Evolutionary conservation across 2,797 vertebrate genomes (phyloP).

Genomic region (Geotrypetes seraphini): DNA sequence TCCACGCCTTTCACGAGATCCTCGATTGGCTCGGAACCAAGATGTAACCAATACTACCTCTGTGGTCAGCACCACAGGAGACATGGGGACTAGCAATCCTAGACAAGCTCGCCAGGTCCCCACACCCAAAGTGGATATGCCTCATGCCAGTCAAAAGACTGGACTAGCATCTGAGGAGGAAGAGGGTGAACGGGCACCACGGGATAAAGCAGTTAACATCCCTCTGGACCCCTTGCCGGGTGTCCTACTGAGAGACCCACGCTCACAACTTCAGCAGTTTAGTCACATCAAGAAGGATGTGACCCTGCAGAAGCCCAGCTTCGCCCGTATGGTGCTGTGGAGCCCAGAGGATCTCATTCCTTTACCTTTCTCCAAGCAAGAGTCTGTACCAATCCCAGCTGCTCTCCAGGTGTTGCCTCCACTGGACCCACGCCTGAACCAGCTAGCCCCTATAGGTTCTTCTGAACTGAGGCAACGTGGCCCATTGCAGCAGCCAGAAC

Average conservation of each 20-base stretch:
- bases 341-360: slow-evolving; percentile 88
- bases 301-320: slow-evolving; percentile 65
- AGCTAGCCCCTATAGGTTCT: slow-evolving; percentile 16
- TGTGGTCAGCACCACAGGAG: neutral
- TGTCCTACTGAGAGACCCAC: slow-evolving; percentile 70
- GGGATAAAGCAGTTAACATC: slow-evolving; percentile 78
- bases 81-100: slow-evolving; percentile 30
- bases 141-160: slow-evolving; percentile 59
- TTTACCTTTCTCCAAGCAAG: slow-evolving; percentile 75
- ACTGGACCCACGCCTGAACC: slow-evolving; percentile 63
- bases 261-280: slow-evolving; percentile 80
- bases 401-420: slow-evolving; percentile 67
- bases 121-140: slow-evolving; percentile 38
- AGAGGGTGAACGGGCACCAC: slow-evolving; percentile 70
- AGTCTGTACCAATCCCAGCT: slow-evolving; percentile 66
- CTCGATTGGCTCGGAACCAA: slow-evolving; percentile 57
- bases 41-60: too few species aligned
- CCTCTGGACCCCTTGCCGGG: slow-evolving; percentile 76
- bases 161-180: slow-evolving; percentile 65
- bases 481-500: slow-evolving; percentile 3
- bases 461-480: slow-evolving; percentile 30
- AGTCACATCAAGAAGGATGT: slow-evolving; percentile 90
- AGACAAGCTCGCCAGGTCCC: slow-evolving; percentile 24
- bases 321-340: slow-evolving; percentile 77
- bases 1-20: slow-evolving; percentile 67